Evolutionary conservation across 2,113 vertebrate species (phyloP), one percentile per base, ranked within the genome.

Genomic region (Porphyrio hochstetteri): DNA sequence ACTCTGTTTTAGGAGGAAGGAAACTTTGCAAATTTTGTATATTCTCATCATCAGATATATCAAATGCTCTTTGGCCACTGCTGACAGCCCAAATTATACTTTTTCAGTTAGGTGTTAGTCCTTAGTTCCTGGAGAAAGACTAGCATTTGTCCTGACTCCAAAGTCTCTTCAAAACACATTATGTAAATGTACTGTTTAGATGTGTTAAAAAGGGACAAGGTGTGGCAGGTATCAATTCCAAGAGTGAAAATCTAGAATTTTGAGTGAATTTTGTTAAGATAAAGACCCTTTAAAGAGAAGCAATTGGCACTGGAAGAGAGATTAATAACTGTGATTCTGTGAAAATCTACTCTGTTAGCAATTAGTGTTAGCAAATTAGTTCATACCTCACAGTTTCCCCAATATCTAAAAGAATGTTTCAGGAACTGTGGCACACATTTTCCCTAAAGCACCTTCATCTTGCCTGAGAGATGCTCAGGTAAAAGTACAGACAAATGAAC

Each of bases 141-240:
- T 44, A 67, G 40, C 8, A 12, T 61, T 52, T 72, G 59, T 7
- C 17, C 55, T 71, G 33, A 29, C 11, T 68, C 12, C 60, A 28
- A 21, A 33, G 33, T 44, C 10, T 9, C 28, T 80, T 63, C 28
- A 70, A 42, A 53, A 40, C 9, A 0, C 6, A 7, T 14, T 33
- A 11, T 21, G 5, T 24, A n/a, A 7, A 5, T 21, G 5, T 61
- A 42, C 16, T 15, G 5, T 33, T 12, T 13, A 0, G 11, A 14
- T 3, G 2, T 1, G 1, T 77, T 40, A 24, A 46, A 14, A 0
- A 46, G 13, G 36, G 13, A 48, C 8, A 25, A 1, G 0, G 10
- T 61, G 74, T 82, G 18, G 15, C 52, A 55, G 27, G 15, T 29
- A 28, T 7, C 33, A 53, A 59, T 74, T 88, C 27, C 23, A 75